Base-by-base conservation (phyloP, 1,140 invertebrate genomes). In the Eriocheir sinensis region DNA sequence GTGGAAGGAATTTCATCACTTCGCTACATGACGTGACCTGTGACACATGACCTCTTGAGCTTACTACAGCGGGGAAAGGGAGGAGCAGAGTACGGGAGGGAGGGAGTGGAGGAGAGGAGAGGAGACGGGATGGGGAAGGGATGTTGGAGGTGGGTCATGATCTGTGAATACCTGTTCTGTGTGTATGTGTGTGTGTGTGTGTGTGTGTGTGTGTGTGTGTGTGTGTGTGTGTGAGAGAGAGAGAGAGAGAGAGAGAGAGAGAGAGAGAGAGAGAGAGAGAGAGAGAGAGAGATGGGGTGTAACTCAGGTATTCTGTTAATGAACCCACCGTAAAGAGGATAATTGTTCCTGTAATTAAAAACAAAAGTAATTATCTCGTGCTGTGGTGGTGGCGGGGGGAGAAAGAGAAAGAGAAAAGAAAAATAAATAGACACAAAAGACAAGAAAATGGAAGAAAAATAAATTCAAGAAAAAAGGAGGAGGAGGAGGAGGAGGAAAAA, bases 301-400 rank as follows among this genome's bases (percentile, higher is more conserved):
- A 27, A 72, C 21, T 72, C 60, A 72, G 27, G 27, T 72, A 72
- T 2, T n/a, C 44, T 4, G 21, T 4, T 72, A 72, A 72, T 72
- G 60, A 72, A 21, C 6, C n/a, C 27, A 21, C 27, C 27, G 4
- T 72, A 21, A 72, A 72, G 17, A 72, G 17, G 21, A 72, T 72
- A 72, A 72, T n/a, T 72, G 17, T n/a, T 72, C 60, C n/a, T 72
- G 60, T 72, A 72, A 72, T 72, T 72, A n/a, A n/a, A n/a, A 72
- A 72, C 27, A 72, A 21, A 72, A n/a, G 27, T 72, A 27, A 72
- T 72, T 72, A 6, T 72, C 60, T 72, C n/a, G 60, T 72, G 1
- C n/a, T n/a, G n/a, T n/a, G 27, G 21, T 1, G 21, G 27, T 3
- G n/a, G 60, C 6, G 21, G 21, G n/a, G n/a, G 60, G 27, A n/a